Conservation (phyloP, 2,888 invertebrate genomes). For the Polymixis lichenea region DNA sequence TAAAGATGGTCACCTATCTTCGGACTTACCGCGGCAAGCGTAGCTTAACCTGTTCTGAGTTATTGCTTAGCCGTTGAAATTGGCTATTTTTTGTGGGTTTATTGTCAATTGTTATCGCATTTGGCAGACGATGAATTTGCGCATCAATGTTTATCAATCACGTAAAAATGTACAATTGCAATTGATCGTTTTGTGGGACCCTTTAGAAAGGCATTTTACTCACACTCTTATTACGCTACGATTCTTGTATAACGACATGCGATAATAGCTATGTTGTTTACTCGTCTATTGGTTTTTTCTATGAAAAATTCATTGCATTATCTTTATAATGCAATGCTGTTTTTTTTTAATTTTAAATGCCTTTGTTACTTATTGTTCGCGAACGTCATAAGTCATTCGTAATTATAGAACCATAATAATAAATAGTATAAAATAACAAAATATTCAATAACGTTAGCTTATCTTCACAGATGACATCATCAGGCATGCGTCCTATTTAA, state of each 20-base stretch:
- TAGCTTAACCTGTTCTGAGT: no score
- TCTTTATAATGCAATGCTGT: no score
- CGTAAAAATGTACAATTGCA: no score
- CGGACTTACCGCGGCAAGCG: no score
- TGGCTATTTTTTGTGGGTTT: no score
- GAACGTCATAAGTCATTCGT: not conserved
- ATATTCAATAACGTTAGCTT: conserved; percentile 16
- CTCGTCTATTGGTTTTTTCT: not conserved
- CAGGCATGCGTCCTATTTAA: not conserved
- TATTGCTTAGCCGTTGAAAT: no score
- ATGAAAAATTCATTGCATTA: not conserved
- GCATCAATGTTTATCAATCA: no score
- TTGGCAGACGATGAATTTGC: no score
- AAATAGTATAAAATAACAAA: conserved; percentile 11
- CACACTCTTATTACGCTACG: not conserved
- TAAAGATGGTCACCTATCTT: no score
- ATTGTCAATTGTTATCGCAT: no score
- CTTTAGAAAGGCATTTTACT: not conserved
- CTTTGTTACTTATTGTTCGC: not conserved
- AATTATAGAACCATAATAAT: conserved; percentile 1
- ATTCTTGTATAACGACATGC: not conserved
- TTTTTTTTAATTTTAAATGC: not conserved
- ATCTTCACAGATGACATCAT: conserved; percentile 41
- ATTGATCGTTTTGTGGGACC: no score
- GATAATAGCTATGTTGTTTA: not conserved